phyloP scores from a whole-genome alignment of 2,113 vertebrate species.

The Lepidothrix coronata region DNA sequence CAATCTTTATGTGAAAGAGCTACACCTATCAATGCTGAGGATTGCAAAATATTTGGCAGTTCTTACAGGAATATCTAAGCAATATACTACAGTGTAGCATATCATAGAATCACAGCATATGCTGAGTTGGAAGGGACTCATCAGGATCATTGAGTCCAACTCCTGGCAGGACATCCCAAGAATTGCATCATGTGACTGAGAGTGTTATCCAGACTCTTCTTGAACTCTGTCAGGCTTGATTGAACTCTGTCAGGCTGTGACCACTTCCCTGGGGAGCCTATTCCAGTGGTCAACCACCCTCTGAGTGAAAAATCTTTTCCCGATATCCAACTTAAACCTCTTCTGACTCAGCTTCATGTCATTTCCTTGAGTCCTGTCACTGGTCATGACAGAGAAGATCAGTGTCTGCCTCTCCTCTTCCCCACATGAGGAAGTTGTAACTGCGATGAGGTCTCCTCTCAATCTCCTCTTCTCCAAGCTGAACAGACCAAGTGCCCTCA shows the following conservation, averaged over 20 bases:
- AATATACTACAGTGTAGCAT: background rate
- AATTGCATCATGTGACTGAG: background rate
- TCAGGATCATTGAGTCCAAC: fast-evolving
- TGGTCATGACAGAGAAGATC: background rate
- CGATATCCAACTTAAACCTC: background rate
- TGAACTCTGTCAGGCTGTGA: background rate
- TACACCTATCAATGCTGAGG: background rate
- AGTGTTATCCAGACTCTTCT: fast-evolving
- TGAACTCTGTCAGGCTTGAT: background rate
- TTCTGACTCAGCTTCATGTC: background rate
- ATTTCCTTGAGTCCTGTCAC: background rate
- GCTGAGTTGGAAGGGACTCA: background rate
- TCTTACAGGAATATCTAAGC: background rate
- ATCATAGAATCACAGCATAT: background rate
- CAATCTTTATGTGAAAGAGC: background rate
- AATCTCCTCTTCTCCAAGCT: background rate
- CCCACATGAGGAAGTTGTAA: fast-evolving
- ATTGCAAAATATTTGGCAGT: fast-evolving
- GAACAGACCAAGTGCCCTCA: background rate
- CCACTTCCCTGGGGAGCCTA: background rate
- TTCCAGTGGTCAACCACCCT: background rate
- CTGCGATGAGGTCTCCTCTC: background rate
- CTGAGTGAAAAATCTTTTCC: background rate
- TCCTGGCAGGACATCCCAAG: background rate
- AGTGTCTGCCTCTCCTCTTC: background rate